phyloP scores from a whole-genome alignment of 2,888 invertebrate genomes.

The Ormyrus rosae region DNA sequence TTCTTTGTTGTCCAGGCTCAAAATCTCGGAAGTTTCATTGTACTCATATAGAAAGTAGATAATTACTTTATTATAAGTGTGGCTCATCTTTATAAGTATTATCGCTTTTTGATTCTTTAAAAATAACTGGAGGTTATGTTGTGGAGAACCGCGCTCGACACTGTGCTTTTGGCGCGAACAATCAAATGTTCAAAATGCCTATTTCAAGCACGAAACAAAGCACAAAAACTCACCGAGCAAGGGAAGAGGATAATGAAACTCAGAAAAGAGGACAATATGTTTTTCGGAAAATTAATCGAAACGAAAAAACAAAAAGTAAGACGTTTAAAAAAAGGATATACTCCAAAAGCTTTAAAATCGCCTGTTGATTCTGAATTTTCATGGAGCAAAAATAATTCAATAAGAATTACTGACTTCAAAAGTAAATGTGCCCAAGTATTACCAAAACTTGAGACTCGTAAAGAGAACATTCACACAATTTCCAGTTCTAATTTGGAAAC shows the following conservation, averaged over 20 bases:
- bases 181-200: constrained; percentile 33
- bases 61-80: too few relatives aligned
- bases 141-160: background rate
- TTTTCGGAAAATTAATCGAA: constrained; percentile 78
- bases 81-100: too few relatives aligned
- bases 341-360: background rate
- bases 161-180: constrained; percentile 22
- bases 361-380: constrained; percentile 34
- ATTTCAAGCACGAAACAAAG: background rate
- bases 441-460: too few relatives aligned
- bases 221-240: background rate
- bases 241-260: background rate
- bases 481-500: too few relatives aligned
- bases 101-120: background rate
- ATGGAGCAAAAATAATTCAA: constrained; percentile 6
- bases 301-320: constrained; percentile 76
- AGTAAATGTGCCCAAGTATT: background rate
- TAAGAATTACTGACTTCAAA: constrained; percentile 1
- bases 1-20: too few relatives aligned
- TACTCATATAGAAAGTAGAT: too few relatives aligned
- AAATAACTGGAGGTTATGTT: constrained; percentile 57
- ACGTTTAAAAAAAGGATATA: constrained; percentile 60
- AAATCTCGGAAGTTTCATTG: too few relatives aligned
- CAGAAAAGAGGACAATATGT: constrained; percentile 76
- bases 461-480: too few relatives aligned